Percentiles rank a stretch among this genome's conserved stretches.
phyloP scores from a whole-genome alignment of 2,888 invertebrate genomes.

The Hemistola chrysoprasaria region DNA sequence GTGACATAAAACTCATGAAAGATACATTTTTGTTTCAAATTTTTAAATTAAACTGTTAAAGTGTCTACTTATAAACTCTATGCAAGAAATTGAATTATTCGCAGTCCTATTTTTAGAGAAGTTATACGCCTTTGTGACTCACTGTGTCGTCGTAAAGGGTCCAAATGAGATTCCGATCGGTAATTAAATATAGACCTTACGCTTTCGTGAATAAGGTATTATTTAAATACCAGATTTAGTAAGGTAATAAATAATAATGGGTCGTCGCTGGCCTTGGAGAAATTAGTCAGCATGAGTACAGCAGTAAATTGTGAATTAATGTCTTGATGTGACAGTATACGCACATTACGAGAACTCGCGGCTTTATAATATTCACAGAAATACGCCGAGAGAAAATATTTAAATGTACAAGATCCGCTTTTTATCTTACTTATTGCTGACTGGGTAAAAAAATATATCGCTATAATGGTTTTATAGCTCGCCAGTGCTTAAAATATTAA shows the following conservation, averaged over 20 bases:
- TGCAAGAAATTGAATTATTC: slow-evolving; percentile 19
- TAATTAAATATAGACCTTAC: slow-evolving; percentile 43
- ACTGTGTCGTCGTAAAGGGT: slow-evolving; percentile 56
- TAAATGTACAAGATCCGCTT: background rate
- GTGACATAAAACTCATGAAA: too few species aligned
- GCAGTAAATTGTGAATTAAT: slow-evolving; percentile 56
- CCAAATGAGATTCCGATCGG: slow-evolving; percentile 53
- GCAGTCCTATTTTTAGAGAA: slow-evolving; percentile 58
- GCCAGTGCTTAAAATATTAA: too few species aligned
- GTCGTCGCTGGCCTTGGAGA: slow-evolving; percentile 74
- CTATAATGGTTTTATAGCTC: too few species aligned
- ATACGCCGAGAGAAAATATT: slow-evolving; percentile 26
- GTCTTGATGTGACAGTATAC: slow-evolving; percentile 41
- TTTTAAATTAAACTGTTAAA: background rate
- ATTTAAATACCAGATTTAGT: slow-evolving; percentile 49
- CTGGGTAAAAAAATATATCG: background rate
- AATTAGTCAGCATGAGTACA: slow-evolving; percentile 61
- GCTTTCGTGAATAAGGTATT: slow-evolving; percentile 38
- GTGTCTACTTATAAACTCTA: background rate
- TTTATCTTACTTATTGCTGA: background rate
- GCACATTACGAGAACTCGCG: slow-evolving; percentile 20
- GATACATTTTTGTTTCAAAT: too few species aligned
- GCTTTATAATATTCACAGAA: slow-evolving; percentile 31
- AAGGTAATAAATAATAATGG: slow-evolving; percentile 79
- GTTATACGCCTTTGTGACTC: slow-evolving; percentile 62